Conservation (phyloP, 2,888 invertebrate genomes). For the Phorcus lineatus region DNA sequence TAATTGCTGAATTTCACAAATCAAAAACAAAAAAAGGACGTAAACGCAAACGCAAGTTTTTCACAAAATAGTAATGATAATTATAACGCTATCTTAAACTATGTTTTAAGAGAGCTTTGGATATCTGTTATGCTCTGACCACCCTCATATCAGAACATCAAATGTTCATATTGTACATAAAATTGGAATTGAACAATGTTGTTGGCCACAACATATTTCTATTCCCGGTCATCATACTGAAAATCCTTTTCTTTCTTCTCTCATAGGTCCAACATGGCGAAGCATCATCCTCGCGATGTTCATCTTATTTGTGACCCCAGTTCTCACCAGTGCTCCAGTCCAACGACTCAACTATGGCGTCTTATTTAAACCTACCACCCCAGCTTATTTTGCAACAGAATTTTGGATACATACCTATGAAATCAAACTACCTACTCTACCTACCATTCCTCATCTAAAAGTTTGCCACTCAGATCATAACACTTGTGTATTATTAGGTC, state of each 20-base stretch:
- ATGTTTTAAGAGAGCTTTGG: too few relatives aligned
- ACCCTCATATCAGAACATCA: too few relatives aligned
- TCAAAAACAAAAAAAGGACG: too few relatives aligned
- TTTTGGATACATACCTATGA: background rate
- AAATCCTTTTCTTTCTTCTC: background rate
- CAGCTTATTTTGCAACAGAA: background rate
- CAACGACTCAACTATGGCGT: background rate
- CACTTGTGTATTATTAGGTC: background rate
- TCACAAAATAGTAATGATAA: too few relatives aligned
- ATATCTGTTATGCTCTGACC: too few relatives aligned
- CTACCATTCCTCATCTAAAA: background rate
- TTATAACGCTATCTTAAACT: too few relatives aligned
- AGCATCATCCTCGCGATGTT: background rate
- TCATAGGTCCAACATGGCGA: background rate
- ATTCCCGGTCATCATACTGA: background rate
- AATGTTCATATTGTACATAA: too few relatives aligned
- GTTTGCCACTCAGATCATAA: background rate
- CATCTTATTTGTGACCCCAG: background rate
- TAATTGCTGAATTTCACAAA: too few relatives aligned
- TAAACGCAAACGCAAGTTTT: too few relatives aligned
- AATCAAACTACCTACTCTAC: background rate
- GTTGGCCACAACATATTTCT: background rate
- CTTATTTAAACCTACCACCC: background rate
- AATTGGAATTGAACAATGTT: background rate
- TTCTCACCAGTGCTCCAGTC: background rate